Evolutionary conservation across 2,797 vertebrate species (phyloP), one percentile per base, ranked within the genome.

Genomic region (Oreortyx pictus): DNA sequence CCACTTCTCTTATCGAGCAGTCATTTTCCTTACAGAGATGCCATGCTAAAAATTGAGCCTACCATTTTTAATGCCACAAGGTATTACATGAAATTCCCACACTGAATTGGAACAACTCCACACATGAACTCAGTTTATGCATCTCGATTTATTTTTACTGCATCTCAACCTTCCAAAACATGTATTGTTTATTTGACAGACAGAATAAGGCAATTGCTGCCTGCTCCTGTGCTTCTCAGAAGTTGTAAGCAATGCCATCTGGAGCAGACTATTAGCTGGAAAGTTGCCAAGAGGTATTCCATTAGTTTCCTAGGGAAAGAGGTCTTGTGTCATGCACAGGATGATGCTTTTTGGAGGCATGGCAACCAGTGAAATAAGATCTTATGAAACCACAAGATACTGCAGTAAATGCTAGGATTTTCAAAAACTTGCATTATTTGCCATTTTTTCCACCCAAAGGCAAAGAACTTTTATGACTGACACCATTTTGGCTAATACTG

Each of bases 131-230:
- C 66, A 37, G 41, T 18, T 65, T 66, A 10, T 20, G 37, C 41
- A 65, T 46, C 35, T 67, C 67, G 57, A 80, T 86, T 93, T 88
- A 88, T 92, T 95, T 92, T 86, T 91, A 90, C 74, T 62, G 46
- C 57, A 92, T 86, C 65, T 65, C 72, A 86, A 89, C 60, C 81
- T 94, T 90, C 88, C 75, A 92, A 95, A 92, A 93, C 71, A 84
- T 31, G 59, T 75, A 96, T 93, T 95, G 92, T 92, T 92, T 93
- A 79, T 93, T 88, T 96, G 91, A 96, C 93, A 93, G 91, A 71
- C 92, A 96, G 89, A 95, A 95, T 89, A 95, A 94, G 89, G 91
- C 91, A 79, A 82, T 95, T 15, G 41, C 92, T 90, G 88, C 80
- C 88, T 84, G 65, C 76, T 92, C 94, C 81, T 59, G 49, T 61